A percentile compares a stretch with the other conserved stretches of the same genome.
These are phyloP conservation scores for Ptiloglossa arizonensis DNA, from an alignment of 1,140 invertebrate genomes.

Conservation along the genomic window DNA sequence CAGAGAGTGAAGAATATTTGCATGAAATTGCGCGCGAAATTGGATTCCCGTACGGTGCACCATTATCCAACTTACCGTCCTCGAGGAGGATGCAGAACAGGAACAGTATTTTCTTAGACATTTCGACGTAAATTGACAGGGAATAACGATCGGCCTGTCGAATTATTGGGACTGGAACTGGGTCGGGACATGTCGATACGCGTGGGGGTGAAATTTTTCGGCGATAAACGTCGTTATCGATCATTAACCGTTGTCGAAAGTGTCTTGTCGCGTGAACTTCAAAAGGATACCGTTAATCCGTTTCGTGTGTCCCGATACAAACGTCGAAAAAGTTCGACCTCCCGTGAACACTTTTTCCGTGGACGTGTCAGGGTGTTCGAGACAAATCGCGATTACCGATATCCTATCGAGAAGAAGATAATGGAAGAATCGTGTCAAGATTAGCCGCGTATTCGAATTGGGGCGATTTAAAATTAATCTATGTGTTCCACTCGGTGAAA, in stretches of 20 bases:
- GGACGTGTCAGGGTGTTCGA: background rate
- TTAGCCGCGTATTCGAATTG: conserved; percentile 24
- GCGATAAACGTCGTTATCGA: conserved; percentile 43
- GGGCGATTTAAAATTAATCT: conserved; percentile 20
- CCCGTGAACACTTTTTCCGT: background rate
- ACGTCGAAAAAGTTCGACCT: background rate
- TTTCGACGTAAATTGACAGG: background rate
- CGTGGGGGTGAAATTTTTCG: background rate
- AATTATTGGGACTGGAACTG: background rate
- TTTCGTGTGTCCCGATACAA: background rate
- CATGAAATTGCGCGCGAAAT: background rate
- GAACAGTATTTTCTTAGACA: conserved; percentile 19
- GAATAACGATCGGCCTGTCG: background rate
- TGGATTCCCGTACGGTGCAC: background rate
- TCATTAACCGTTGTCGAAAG: background rate
- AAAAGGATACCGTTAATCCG: conserved; percentile 33
- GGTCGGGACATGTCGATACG: background rate
- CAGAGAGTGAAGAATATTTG: conserved; percentile 5
- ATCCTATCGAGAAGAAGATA: conserved; percentile 50
- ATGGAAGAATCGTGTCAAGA: conserved; percentile 56
- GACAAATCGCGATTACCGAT: conserved; percentile 42
- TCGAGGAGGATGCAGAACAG: conserved; percentile 20
- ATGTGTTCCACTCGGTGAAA: conserved; percentile 8
- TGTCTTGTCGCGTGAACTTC: conserved; percentile 17
- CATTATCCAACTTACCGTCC: conserved; percentile 31